These are phyloP conservation scores for Xestia ashworthii DNA, from an alignment of 2,888 invertebrate genomes.

Conservation along the genomic window DNA sequence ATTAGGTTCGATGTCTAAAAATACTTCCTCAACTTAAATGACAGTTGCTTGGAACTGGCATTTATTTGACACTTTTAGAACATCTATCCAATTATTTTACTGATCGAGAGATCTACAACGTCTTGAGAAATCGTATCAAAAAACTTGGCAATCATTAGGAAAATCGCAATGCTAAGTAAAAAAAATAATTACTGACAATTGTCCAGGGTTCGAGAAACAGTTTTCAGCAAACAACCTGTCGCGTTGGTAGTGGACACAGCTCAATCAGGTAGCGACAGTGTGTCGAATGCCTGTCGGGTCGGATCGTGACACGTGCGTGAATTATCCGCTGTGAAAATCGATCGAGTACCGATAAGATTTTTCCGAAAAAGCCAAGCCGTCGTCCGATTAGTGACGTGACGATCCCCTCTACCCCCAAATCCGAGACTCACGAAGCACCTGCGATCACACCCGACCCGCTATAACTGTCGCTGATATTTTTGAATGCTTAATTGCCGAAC, in stretches of 20 bases:
- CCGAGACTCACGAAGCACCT: constrained; percentile 87
- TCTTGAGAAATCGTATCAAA: background rate
- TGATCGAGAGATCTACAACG: constrained; percentile 20
- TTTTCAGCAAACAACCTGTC: constrained; percentile 76
- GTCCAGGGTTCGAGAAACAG: constrained; percentile 48
- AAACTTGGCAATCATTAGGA: background rate
- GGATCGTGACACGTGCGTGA: constrained; percentile 86
- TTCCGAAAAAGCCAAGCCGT: constrained; percentile 83
- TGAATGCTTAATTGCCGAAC: constrained; percentile 86
- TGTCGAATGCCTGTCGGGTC: constrained; percentile 78
- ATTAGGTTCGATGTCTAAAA: constrained; percentile 25
- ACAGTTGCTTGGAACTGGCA: background rate
- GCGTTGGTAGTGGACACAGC: constrained; percentile 67
- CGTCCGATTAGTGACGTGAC: constrained; percentile 84
- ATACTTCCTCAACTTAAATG: constrained; percentile 16
- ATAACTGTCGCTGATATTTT: constrained; percentile 85
- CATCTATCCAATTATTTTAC: constrained; percentile 19
- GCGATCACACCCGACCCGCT: constrained; percentile 79
- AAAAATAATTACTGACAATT: constrained; percentile 54
- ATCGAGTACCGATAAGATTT: constrained; percentile 82
- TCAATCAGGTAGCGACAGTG: constrained; percentile 78
- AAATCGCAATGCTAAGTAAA: constrained; percentile 60
- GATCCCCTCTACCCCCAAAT: constrained; percentile 82
- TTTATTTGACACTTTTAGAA: constrained; percentile 15
- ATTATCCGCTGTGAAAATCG: constrained; percentile 89